Evolutionary conservation across 1,140 invertebrate genomes (phyloP), one percentile per base, ranked within the genome.

Genomic region (Drepana arcuata): DNA sequence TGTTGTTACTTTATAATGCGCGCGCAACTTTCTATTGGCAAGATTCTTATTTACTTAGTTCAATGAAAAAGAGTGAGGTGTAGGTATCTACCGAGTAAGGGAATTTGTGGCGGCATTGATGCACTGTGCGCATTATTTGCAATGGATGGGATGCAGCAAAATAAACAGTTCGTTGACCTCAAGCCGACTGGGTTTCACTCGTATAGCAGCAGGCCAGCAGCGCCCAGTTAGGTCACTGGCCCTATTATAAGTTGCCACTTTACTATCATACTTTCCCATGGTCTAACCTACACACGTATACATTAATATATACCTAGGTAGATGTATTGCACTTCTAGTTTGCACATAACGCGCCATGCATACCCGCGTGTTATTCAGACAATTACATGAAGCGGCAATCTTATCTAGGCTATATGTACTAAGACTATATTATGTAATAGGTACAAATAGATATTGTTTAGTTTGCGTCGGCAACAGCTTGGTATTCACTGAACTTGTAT

Each of bases 131-230:
- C 57, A 70, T 55, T 81, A 79, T 79, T 81, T 77, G 77, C 77
- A 81, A 77, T 71, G 74, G 74, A 81, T 81, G 77, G 74, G 74
- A 81, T 81, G 77, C 77, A 81, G 77, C 68, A 62, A 81, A 81
- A 79, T 79, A 74, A 70, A 68, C 58, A 77, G 77, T 75, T 79
- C 77, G 55, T 66, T 66, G 72, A 79, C 70, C 74, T 69, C 67
- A 48, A 67, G 48, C 58, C 45, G 51, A 62, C 69, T 63, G 56
- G 70, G 74, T 81, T 81, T 81, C 74, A 79, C 77, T 79, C 65
- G 65, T 67, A 65, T 62, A 72, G 45, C 61, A 66, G 56, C 68
- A 61, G 65, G 65, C 64, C 61, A 72, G 45, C 61, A 66, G 56
- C 68, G 62, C 62, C 73, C 66, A 77, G 67, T 75, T n/a, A n/a